Base-by-base conservation (phyloP, 2,797 vertebrate species). In the Oreonectes daqikongensis region DNA sequence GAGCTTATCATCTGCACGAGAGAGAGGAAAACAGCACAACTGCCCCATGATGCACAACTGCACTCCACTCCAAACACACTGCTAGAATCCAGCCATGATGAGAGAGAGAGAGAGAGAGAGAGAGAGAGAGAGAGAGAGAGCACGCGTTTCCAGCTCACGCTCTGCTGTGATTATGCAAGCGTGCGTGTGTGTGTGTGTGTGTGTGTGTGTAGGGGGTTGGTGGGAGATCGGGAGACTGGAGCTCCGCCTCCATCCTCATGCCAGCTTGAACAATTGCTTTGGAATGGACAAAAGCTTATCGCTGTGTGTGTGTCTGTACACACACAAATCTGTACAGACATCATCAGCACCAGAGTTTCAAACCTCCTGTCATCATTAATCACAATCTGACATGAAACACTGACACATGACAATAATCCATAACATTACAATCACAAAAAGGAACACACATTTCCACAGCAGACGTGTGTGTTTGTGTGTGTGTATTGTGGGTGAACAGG, bases 21-120 rank as follows among this genome's bases (percentile, higher is more conserved):
- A 94, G 91, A 99, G 97, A 20, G 96, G 96, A 83, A 98, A 98
- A 92, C 97, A 99, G 94, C 97, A 99, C 81, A 98, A 93, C 92
- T 99, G 97, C 87, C 97, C 97, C 96, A 99, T 99, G 91, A 84
- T 86, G 85, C 26, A 24, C 40, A 14, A 42, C 40, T 57, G 42
- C 42, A 18, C 26, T 81, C 75, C 66, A 44, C 12, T 69, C 42
- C 8, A 50, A 22, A n/a, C 38, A 60, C 69, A 75, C 40, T 44
- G 81, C n/a, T 65, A 35, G 35, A 24, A 79, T 84, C 78, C 77
- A 67, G 17, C 32, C 60, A 74, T 74, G 57, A 17, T 71, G 50
- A 11, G 50, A 69, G 30, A 8, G 15, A 10, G 22, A 4, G 8
- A 35, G 35, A 35, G 35, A 35, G 35, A 35, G 32, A 35, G 32